Percentiles rank a stretch among this genome's conserved stretches.
These are phyloP conservation scores for Bursaphelenchus okinawaensis DNA, from an alignment of 2,888 invertebrate species.

Conservation along the genomic window DNA sequence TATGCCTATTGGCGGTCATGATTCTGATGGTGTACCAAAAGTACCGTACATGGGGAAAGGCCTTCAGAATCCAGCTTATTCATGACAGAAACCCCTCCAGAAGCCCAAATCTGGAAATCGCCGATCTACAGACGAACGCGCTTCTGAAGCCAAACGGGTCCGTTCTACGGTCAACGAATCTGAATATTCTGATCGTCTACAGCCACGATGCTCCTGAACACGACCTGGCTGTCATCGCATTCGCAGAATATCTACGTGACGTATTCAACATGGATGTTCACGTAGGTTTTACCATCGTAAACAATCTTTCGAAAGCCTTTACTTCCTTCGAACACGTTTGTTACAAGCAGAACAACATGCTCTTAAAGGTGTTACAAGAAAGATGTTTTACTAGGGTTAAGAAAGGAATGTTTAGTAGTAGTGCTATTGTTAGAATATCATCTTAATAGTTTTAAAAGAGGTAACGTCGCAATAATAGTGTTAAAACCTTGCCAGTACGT, in stretches of 20 bases:
- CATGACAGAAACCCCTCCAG: conserved; percentile 10
- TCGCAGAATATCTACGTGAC: conserved; percentile 48
- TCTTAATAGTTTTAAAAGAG: no score
- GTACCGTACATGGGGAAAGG: conserved; percentile 16
- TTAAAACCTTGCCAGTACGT: no score
- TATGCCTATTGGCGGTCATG: conserved; percentile 6
- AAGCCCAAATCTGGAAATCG: background rate
- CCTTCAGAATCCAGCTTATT: conserved; percentile 21
- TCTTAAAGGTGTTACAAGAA: no score
- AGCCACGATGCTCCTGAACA: conserved; percentile 51
- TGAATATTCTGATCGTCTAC: conserved; percentile 51
- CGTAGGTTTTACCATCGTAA: conserved; percentile 27
- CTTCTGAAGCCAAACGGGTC: conserved; percentile 11
- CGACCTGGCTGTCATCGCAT: conserved; percentile 49
- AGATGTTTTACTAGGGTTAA: no score
- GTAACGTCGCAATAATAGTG: no score
- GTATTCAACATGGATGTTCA: conserved; percentile 46
- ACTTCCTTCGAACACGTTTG: no score
- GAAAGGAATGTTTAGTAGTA: no score
- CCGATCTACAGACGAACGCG: background rate
- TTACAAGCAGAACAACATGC: no score
- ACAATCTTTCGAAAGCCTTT: no score
- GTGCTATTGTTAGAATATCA: no score
- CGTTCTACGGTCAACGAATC: conserved; percentile 12
- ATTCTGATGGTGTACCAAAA: conserved; percentile 19